Evolutionary conservation across 2,797 vertebrate species (phyloP).

Genomic region (Acrocephalus scirpaceus): DNA sequence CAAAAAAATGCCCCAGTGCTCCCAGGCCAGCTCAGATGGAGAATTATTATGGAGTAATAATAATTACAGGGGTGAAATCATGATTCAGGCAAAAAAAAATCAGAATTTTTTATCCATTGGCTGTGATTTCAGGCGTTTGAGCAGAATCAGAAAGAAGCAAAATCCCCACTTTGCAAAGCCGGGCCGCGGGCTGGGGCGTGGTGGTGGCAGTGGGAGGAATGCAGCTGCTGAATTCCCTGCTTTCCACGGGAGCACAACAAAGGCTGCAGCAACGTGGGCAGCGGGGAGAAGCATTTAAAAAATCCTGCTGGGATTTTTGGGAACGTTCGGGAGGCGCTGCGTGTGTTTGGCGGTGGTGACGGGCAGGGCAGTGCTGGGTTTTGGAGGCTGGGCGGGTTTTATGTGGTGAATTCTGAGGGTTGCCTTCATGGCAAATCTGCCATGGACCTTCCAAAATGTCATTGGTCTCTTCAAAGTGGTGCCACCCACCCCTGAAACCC

Average conservation of each 20-base stretch:
- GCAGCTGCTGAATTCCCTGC: neutral
- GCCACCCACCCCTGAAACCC: accelerated
- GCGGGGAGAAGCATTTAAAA: neutral
- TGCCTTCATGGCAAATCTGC: neutral
- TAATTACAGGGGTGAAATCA: neutral
- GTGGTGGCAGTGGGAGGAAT: neutral
- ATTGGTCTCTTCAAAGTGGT: neutral
- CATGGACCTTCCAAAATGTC: neutral
- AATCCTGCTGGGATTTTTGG: neutral
- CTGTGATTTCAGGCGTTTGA: neutral
- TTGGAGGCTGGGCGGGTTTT: neutral
- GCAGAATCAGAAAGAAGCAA: neutral
- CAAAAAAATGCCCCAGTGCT: neutral
- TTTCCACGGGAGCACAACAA: neutral
- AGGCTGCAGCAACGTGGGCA: neutral
- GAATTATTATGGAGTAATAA: neutral
- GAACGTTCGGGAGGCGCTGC: neutral
- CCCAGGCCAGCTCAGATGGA: neutral
- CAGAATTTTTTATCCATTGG: neutral
- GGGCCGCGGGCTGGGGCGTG: neutral
- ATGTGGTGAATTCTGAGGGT: neutral
- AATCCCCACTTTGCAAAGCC: neutral
- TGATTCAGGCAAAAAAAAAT: neutral
- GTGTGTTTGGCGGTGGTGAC: accelerated
- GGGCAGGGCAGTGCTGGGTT: neutral